These are phyloP conservation scores for Oscheius sp. DNA, from an alignment of 2,888 invertebrate genomes.

Conservation along the genomic window DNA sequence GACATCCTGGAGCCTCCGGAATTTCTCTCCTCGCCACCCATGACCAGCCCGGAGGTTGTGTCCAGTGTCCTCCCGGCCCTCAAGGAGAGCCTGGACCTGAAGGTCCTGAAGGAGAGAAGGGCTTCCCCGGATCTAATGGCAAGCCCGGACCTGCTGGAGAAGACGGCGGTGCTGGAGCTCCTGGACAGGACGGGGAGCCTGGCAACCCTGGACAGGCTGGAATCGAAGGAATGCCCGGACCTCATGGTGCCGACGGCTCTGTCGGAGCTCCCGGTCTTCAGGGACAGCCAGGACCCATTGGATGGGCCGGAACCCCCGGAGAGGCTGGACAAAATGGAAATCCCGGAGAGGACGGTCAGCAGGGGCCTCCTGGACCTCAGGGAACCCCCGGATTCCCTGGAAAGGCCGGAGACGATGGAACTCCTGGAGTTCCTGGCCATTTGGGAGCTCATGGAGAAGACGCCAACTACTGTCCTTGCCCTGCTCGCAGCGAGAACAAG, in stretches of 20 bases:
- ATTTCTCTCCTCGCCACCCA: constrained; percentile 54
- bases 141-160: constrained; percentile 49
- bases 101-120: constrained; percentile 46
- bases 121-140: constrained; percentile 52
- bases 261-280: constrained; percentile 53
- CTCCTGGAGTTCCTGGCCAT: constrained; percentile 51
- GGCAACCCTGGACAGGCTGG: constrained; percentile 57
- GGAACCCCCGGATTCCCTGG: too few relatives aligned
- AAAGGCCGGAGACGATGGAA: too few relatives aligned
- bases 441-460: constrained; percentile 50
- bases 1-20: constrained; percentile 54
- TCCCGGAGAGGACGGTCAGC: constrained; percentile 27
- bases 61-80: constrained; percentile 58
- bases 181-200: constrained; percentile 47
- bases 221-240: constrained; percentile 54
- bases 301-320: too few relatives aligned
- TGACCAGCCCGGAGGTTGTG: constrained; percentile 61
- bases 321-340: too few relatives aligned
- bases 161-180: constrained; percentile 47
- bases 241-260: constrained; percentile 54
- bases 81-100: constrained; percentile 49
- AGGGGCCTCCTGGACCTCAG: background rate
- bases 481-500: constrained; percentile 9
- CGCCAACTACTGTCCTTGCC: constrained; percentile 54
- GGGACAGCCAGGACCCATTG: background rate